These are phyloP conservation scores for Onychostoma macrolepis DNA, from an alignment of 2,113 vertebrate species.

Conservation along the genomic window DNA sequence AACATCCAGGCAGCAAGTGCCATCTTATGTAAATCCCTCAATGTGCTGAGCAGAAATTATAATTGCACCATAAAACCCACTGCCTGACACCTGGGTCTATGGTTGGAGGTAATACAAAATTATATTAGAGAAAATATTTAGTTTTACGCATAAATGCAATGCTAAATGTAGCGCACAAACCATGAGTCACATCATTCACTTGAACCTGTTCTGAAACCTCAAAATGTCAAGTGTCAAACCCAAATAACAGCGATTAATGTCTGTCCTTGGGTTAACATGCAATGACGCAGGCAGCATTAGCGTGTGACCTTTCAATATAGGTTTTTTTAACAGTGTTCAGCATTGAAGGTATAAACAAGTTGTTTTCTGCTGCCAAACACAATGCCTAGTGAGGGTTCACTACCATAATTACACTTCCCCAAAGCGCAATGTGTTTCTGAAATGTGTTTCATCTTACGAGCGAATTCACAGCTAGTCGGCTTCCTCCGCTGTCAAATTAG, in stretches of 20 bases:
- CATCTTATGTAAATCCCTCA: constrained; percentile 15
- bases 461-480: constrained; percentile 20
- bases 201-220: not conserved
- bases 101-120: not conserved
- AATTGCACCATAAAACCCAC: constrained; percentile 10
- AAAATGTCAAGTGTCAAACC: constrained; percentile 29
- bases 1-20: not conserved
- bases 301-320: not conserved
- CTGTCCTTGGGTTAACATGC: not conserved
- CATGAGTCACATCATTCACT: not conserved
- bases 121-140: not conserved
- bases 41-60: constrained; percentile 7
- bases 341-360: not conserved
- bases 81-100: not conserved
- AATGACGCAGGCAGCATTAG: not conserved
- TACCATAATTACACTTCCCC: constrained; percentile 14
- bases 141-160: not conserved
- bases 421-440: constrained; percentile 8
- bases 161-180: not conserved
- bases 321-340: not conserved
- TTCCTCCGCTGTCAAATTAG: constrained; percentile 51
- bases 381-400: not conserved
- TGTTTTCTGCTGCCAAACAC: not conserved
- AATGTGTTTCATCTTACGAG: constrained; percentile 24
- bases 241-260: not conserved